Conservation (phyloP, 2,113 vertebrate species). For the Chionomys nivalis region DNA sequence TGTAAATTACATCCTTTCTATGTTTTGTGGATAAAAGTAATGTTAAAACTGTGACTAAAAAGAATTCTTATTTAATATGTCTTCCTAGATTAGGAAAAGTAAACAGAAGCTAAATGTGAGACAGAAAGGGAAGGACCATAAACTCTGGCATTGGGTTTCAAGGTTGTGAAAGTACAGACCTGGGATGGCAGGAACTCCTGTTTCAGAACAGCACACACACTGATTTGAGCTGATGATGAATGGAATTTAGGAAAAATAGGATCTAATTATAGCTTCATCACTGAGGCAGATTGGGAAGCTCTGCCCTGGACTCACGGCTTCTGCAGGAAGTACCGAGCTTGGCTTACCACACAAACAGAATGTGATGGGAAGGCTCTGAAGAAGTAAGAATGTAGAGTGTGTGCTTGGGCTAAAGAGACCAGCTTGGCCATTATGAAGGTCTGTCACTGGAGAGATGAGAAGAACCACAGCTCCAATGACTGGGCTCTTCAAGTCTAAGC, state of each 20-base stretch:
- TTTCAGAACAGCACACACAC: not conserved
- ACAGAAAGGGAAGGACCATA: not conserved
- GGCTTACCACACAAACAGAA: not conserved
- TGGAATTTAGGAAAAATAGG: not conserved
- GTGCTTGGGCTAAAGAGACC: not conserved
- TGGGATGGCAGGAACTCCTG: not conserved
- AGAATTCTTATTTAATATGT: not conserved
- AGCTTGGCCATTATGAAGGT: not conserved
- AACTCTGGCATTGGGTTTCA: not conserved
- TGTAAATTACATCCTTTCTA: not conserved
- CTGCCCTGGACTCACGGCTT: not conserved
- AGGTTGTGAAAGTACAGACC: not conserved
- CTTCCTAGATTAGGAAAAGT: slow-evolving; percentile 12
- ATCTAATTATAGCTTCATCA: not conserved
- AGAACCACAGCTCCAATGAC: not conserved
- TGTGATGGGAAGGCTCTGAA: not conserved
- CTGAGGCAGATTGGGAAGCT: not conserved
- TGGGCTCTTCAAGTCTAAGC: not conserved
- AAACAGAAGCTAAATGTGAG: not conserved
- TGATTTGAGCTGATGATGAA: not conserved
- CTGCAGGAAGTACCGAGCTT: not conserved
- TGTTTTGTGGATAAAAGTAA: not conserved
- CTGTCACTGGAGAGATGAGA: not conserved
- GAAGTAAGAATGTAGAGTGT: not conserved
- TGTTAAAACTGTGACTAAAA: not conserved